Evolutionary conservation across 2,797 vertebrate species (phyloP), one percentile per base, ranked within the genome.

Genomic region (Mus spretus): DNA sequence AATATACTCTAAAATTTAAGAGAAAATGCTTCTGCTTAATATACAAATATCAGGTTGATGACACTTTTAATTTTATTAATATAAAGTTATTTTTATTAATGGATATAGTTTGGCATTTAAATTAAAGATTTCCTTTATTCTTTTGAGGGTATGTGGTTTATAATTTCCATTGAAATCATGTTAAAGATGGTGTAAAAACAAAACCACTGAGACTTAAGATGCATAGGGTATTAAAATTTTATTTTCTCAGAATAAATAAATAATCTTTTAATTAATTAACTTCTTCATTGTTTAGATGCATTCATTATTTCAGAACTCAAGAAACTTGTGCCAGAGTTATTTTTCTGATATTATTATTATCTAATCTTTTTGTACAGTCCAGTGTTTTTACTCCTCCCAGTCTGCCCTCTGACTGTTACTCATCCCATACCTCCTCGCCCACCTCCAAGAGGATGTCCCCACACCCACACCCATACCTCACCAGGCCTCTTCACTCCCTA

Each of bases 181-280:
- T 11, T 67, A 40, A 95, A 31, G 67, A n/a, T 89, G 92, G 95
- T 77, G 3, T 74, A 97, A 97, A 87, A 31, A 92, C 57, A 50
- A 50, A 50, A 50, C 90, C 97, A 72, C 89, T 96, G 95, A 98
- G 93, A 84, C 61, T 96, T 97, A 87, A 94, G 59, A 96, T 97
- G 90, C 97, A 34, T 97, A 94, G 94, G 80, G 80, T 97, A 96
- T 91, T 97, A 96, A 97, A 97, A 96, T 86, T 12, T 77, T 96
- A 95, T 96, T 98, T 97, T 97, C 57, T 97, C 59, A 82, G 90
- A 97, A 97, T 92, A 50, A 96, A 97, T 92, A 97, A 98, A 95
- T 40, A 97, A 86, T 57, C 50, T 80, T 80, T 57, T 6, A 97
- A 98, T 57, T 6, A 97, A 98, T 98, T 97, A 98, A 96, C 61